Conservation (phyloP, 1,140 invertebrate species). For the Drosophila mojavensis region DNA sequence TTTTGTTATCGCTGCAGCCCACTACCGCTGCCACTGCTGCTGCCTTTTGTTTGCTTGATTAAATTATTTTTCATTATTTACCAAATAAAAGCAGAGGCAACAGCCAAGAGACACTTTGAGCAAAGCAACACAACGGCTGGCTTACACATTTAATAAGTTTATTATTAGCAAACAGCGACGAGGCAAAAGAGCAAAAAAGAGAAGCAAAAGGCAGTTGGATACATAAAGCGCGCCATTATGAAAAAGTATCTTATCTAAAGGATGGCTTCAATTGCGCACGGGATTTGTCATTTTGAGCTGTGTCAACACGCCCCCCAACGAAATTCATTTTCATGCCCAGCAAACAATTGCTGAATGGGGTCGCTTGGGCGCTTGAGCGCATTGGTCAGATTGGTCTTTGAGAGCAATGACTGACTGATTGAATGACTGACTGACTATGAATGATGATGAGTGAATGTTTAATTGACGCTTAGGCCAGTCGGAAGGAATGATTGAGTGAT, state of each 20-base stretch:
- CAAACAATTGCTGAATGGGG: background rate
- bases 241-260: slow-evolving; percentile 35
- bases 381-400: too few relatives aligned
- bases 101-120: slow-evolving; percentile 27
- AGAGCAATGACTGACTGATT: background rate
- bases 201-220: slow-evolving; percentile 3
- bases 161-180: slow-evolving; percentile 63
- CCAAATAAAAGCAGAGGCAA: slow-evolving; percentile 60
- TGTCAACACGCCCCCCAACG: slow-evolving; percentile 32
- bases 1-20: slow-evolving; percentile 34
- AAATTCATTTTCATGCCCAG: slow-evolving; percentile 19
- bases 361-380: background rate
- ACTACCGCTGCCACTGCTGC: background rate
- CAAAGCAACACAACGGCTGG: slow-evolving; percentile 60
- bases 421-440: background rate
- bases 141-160: slow-evolving; percentile 81
- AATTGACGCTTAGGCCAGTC: too few relatives aligned
- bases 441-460: too few relatives aligned
- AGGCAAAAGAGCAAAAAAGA: slow-evolving; percentile 40
- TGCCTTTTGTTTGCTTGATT: slow-evolving; percentile 77
- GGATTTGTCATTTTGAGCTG: slow-evolving; percentile 42
- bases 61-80: slow-evolving; percentile 83
- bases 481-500: too few relatives aligned
- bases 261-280: slow-evolving; percentile 19
- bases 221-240: slow-evolving; percentile 33